phyloP scores from a whole-genome alignment of 2,797 vertebrate species.

The Jordanella pulchra region DNA sequence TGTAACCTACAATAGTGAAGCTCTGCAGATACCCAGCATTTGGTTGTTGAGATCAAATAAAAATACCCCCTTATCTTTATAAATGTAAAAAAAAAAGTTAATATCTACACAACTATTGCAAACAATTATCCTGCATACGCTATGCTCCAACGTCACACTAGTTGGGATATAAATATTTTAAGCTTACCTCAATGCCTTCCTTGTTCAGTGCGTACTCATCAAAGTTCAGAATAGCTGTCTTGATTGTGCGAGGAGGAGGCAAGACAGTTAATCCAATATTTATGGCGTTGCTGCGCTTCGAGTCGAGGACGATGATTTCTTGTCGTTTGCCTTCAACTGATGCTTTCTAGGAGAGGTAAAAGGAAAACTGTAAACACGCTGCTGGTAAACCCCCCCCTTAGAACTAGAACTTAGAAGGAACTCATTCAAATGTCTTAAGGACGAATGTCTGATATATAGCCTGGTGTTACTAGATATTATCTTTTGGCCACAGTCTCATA shows the following conservation, averaged over 20 bases:
- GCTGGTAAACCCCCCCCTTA: neutral
- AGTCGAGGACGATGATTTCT: constrained; percentile 95
- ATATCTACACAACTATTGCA: constrained; percentile 24
- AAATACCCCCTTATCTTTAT: constrained; percentile 64
- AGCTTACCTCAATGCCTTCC: constrained; percentile 96
- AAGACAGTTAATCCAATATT: constrained; percentile 97
- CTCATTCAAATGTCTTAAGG: no score
- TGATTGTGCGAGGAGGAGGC: constrained; percentile 96
- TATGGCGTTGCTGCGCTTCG: constrained; percentile 96
- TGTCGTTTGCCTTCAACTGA: constrained; percentile 95
- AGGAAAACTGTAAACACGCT: neutral
- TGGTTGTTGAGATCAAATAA: constrained; percentile 48
- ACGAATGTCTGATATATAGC: no score
- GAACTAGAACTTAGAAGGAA: no score
- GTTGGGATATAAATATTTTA: constrained; percentile 17
- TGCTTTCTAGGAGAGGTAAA: constrained; percentile 85
- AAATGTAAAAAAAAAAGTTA: constrained; percentile 37
- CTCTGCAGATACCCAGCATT: constrained; percentile 41
- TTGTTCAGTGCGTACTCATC: constrained; percentile 99
- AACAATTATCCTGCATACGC: constrained; percentile 23
- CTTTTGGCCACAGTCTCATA: no score
- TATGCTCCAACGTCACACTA: neutral
- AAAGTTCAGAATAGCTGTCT: constrained; percentile 98
- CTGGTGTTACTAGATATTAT: no score
- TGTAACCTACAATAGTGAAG: constrained; percentile 48